These are phyloP conservation scores for Nephila pilipes DNA, from an alignment of 1,140 invertebrate species.

Conservation along the genomic window DNA sequence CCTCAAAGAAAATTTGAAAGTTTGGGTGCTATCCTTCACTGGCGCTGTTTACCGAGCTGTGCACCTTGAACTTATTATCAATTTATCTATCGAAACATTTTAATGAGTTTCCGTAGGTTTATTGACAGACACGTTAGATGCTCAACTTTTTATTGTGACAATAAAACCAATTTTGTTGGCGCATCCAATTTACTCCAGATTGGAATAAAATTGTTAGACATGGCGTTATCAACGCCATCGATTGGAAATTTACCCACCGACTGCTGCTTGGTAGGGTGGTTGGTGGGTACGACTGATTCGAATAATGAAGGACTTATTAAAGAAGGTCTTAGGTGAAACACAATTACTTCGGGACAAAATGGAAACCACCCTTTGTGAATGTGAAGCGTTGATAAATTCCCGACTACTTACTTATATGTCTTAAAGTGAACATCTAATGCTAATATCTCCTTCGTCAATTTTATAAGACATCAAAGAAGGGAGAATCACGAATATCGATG, in stretches of 20 bases:
- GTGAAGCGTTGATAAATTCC: conserved; percentile 44
- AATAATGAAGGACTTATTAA: conserved; percentile 34
- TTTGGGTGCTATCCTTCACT: too few relatives aligned
- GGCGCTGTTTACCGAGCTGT: too few relatives aligned
- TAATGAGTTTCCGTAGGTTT: too few relatives aligned
- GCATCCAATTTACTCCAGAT: conserved; percentile 38
- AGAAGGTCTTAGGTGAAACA: conserved; percentile 20
- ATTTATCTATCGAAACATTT: too few relatives aligned
- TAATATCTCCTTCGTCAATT: background rate
- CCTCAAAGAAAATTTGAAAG: too few relatives aligned
- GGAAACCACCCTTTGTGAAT: too few relatives aligned
- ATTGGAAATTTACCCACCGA: conserved; percentile 2
- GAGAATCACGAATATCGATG: conserved; percentile 16
- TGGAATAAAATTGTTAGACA: background rate
- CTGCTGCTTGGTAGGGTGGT: background rate
- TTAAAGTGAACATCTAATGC: background rate
- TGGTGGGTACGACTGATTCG: background rate
- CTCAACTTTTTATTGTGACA: conserved; percentile 79
- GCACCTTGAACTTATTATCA: too few relatives aligned
- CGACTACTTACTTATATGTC: background rate
- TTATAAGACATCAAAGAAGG: conserved; percentile 23
- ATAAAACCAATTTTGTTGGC: conserved; percentile 81
- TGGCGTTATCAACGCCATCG: background rate
- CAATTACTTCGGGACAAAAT: too few relatives aligned
- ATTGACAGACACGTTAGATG: conserved; percentile 76